These are phyloP conservation scores for Hymenochirus boettgeri DNA, from an alignment of 2,113 vertebrate genomes.

Conservation along the genomic window DNA sequence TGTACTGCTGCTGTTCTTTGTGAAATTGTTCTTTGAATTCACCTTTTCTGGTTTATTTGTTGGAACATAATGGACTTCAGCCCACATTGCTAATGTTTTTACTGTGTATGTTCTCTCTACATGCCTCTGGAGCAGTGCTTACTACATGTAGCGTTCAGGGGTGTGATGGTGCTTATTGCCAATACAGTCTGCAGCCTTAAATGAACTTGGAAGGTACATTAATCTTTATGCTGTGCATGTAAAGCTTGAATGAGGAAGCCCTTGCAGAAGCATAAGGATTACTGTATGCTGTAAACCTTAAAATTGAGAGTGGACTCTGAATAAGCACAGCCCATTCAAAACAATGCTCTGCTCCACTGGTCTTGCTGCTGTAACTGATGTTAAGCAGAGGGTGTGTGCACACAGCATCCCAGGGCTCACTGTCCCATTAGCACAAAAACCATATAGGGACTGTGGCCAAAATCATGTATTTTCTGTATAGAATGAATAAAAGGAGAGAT, in stretches of 20 bases:
- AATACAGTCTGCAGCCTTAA: constrained; percentile 37
- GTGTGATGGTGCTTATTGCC: constrained; percentile 40
- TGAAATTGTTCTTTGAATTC: constrained; percentile 28
- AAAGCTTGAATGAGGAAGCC: constrained; percentile 1
- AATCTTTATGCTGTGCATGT: constrained; percentile 14
- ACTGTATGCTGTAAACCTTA: neutral
- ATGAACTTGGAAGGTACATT: constrained; percentile 10
- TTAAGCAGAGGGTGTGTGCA: constrained; percentile 84
- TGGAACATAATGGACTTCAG: constrained; percentile 6
- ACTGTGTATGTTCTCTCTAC: constrained; percentile 29
- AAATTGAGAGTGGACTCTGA: constrained; percentile 49
- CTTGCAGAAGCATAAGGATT: constrained; percentile 27
- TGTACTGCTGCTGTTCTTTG: constrained; percentile 31
- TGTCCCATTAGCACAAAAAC: constrained; percentile 87
- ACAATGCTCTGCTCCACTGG: constrained; percentile 62
- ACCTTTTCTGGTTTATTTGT: constrained; percentile 13
- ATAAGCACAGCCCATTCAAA: constrained; percentile 64
- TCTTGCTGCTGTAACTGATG: constrained; percentile 75
- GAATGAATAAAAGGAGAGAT: constrained; percentile 97
- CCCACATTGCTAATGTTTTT: constrained; percentile 11
- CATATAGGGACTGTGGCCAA: constrained; percentile 74
- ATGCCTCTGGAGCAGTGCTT: constrained; percentile 31
- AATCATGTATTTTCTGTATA: constrained; percentile 96
- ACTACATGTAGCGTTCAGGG: constrained; percentile 27
- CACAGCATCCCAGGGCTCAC: constrained; percentile 73